Evolutionary conservation across 2,113 vertebrate species (phyloP).

Genomic region (Catharus minimus): DNA sequence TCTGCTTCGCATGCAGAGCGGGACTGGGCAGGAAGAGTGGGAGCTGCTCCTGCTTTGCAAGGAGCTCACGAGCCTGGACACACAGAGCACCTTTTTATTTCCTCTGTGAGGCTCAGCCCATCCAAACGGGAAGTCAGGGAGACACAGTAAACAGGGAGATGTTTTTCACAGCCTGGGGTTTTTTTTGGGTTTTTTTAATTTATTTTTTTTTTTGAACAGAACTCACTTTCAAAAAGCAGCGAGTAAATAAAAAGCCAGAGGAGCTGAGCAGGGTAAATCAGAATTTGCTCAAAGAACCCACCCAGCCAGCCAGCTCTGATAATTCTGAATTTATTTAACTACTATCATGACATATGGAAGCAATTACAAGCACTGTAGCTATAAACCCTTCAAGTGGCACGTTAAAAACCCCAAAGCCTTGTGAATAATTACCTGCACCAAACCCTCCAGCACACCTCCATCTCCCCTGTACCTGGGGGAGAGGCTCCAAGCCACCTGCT

Average conservation of each 20-base stretch:
- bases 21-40: not conserved
- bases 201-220: conserved; percentile 12
- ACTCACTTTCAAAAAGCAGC: not conserved
- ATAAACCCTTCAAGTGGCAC: not conserved
- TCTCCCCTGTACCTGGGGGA: not conserved
- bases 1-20: rapidly evolving
- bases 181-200: not conserved
- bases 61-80: not conserved
- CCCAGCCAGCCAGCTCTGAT: not conserved
- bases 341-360: not conserved
- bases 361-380: not conserved
- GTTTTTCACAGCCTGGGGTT: not conserved
- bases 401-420: not conserved
- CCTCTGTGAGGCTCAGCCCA: conserved; percentile 25
- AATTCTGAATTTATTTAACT: not conserved
- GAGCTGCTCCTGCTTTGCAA: not conserved
- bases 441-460: not conserved
- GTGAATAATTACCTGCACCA: not conserved
- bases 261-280: not conserved
- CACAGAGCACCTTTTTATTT: conserved; percentile 33
- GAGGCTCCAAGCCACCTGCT: not conserved
- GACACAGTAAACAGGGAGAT: conserved; percentile 44
- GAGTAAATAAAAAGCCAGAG: conserved; percentile 12
- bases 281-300: not conserved
- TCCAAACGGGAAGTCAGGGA: conserved; percentile 50